Base-by-base conservation (phyloP, 1,140 invertebrate genomes). In the Drosophila eugracilis region DNA sequence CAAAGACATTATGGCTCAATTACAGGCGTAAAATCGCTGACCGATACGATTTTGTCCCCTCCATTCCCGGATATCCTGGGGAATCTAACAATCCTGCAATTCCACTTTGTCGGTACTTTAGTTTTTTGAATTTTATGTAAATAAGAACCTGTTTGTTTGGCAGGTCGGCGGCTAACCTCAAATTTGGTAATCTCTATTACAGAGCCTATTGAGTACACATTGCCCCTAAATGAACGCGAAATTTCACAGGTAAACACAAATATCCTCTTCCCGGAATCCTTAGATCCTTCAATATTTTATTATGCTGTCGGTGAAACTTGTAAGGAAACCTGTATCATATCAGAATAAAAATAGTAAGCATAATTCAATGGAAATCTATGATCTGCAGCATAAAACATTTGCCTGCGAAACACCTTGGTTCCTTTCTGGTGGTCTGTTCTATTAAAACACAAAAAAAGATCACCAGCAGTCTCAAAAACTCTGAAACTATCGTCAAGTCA, bases 161-260 rank as follows among this genome's bases (percentile, higher is more conserved):
- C 34, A 26, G 47, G 45, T 53, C 36, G 58, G 36, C 49, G 58
- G 48, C 53, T 67, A 67, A 63, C 44, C 55, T 60, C 48, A 14
- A 21, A n/a, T 17, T 36, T 49, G 58, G 47, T 74, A 85, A 44
- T 76, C 52, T 39, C 52, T 39, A 39, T 39, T 17, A n/a, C n/a
- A n/a, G 36, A 17, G 26, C 54, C 57, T 73, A 66, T 74, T 70
- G 74, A 54, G 32, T 49, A 54, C 47, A 58, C 28, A 53, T 41
- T 60, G 22, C 60, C 34, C 76, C 37, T 44, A 54, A 78, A 34
- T 28, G 47, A 50, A 55, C 28, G 71, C 57, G 65, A 84, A 60
- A 76, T 81, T 86, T 86, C 77, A 81, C 81, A 88, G 41, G 77
- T 57, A 85, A 85, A 85, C 44, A 77, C 21, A 15, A 66, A 60